Percentiles rank a stretch among this genome's conserved stretches.
These are phyloP conservation scores for Calephelis perditalis DNA, from an alignment of 2,888 invertebrate species.

Conservation along the genomic window DNA sequence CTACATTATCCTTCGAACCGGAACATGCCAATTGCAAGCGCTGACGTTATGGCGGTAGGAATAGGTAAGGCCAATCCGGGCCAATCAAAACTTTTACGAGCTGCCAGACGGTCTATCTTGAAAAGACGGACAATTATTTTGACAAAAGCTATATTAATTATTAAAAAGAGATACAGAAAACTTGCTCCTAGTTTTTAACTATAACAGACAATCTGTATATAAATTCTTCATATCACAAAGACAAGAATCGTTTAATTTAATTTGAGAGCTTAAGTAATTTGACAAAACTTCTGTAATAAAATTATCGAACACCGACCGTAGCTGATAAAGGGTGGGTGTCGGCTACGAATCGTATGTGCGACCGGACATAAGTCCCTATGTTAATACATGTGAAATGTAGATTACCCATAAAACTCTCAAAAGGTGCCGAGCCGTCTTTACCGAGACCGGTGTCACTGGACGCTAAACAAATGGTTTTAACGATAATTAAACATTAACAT, in stretches of 20 bases:
- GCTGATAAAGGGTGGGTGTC: conserved; percentile 60
- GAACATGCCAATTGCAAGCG: too few species aligned
- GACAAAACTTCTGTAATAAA: conserved; percentile 76
- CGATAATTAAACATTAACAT: not conserved
- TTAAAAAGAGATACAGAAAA: conserved; percentile 3
- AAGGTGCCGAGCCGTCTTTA: conserved; percentile 73
- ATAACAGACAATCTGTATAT: conserved; percentile 31
- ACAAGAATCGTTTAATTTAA: conserved; percentile 73
- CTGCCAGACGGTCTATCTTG: too few species aligned
- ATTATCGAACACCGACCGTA: conserved; percentile 72
- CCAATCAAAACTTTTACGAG: too few species aligned
- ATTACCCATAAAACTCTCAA: conserved; percentile 72
- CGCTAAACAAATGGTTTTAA: conserved; percentile 17
- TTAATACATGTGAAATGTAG: conserved; percentile 68
- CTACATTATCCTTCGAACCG: too few species aligned
- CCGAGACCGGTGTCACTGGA: conserved; percentile 40
- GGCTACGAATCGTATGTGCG: conserved; percentile 47
- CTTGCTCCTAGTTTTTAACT: conserved; percentile 13
- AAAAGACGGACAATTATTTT: too few species aligned
- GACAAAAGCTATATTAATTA: too few species aligned
- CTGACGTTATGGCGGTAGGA: too few species aligned
- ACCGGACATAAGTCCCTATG: conserved; percentile 64
- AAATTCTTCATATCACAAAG: conserved; percentile 54
- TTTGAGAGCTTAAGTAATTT: conserved; percentile 69
- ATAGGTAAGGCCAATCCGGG: too few species aligned